Evolutionary conservation across 1,140 invertebrate species (phyloP).

Genomic region (Nephila pilipes): DNA sequence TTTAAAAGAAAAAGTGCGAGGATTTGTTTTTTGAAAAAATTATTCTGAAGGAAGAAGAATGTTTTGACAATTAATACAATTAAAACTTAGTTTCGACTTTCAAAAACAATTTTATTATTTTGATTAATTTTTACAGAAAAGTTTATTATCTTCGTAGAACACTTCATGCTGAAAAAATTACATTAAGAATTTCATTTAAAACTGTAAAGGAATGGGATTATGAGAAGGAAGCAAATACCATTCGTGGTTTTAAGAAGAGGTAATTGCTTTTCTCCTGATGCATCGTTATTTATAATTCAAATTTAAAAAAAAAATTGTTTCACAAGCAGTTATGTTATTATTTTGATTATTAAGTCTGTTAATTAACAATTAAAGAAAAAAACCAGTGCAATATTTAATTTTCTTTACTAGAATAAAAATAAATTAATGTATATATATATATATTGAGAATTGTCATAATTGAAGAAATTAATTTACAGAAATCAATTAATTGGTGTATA

Average conservation of each 20-base stretch:
- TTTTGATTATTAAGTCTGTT: too few relatives aligned
- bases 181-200: not conserved
- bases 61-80: not conserved
- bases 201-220: not conserved
- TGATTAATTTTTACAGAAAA: not conserved
- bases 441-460: too few relatives aligned
- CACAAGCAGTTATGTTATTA: too few relatives aligned
- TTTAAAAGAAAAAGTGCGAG: not conserved
- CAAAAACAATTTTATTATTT: not conserved
- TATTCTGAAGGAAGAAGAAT: not conserved
- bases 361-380: too few relatives aligned
- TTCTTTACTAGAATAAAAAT: too few relatives aligned
- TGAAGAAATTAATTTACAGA: too few relatives aligned
- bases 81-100: conserved; percentile 7
- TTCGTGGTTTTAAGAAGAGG: too few relatives aligned
- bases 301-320: too few relatives aligned
- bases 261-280: not conserved
- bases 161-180: not conserved
- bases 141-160: not conserved
- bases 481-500: too few relatives aligned
- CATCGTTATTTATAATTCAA: not conserved
- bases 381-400: too few relatives aligned
- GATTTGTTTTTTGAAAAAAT: not conserved
- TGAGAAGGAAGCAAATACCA: not conserved
- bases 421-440: too few relatives aligned